A percentile compares a stretch with the other conserved stretches of the same genome.
Conservation (phyloP, 2,888 invertebrate species). For the Mystacides longicornis region DNA sequence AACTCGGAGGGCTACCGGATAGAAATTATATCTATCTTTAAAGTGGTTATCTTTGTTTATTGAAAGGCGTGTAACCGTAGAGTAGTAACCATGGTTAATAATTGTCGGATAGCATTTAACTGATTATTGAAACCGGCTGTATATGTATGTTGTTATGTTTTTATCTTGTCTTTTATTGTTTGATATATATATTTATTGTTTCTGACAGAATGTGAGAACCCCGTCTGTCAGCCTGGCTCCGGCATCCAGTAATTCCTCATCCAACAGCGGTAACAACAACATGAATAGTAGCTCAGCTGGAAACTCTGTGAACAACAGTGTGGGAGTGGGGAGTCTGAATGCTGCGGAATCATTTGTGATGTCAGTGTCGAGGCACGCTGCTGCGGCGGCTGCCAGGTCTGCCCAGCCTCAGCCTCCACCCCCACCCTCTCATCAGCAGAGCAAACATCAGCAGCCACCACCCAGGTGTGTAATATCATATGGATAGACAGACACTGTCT, state of each 20-base stretch:
- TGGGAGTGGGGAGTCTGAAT: neutral
- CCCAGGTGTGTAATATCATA: constrained; percentile 14
- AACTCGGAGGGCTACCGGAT: too few relatives aligned
- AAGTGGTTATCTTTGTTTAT: too few relatives aligned
- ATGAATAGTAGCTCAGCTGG: neutral
- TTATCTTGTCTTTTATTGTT: too few relatives aligned
- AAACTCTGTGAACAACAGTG: neutral
- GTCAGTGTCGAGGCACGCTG: constrained; percentile 13
- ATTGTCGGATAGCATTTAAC: too few relatives aligned
- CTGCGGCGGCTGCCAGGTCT: neutral
- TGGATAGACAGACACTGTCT: too few relatives aligned
- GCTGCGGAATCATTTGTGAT: constrained; percentile 21
- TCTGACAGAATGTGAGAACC: constrained; percentile 35
- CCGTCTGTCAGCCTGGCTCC: constrained; percentile 35
- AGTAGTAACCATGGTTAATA: too few relatives aligned
- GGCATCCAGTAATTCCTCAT: neutral
- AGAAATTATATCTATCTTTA: too few relatives aligned
- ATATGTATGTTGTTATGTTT: too few relatives aligned
- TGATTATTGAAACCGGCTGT: too few relatives aligned
- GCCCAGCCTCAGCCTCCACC: neutral
- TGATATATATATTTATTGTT: neutral
- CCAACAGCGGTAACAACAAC: neutral
- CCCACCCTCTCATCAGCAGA: constrained; percentile 5
- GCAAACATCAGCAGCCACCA: constrained; percentile 21
- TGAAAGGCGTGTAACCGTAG: too few relatives aligned